These are phyloP conservation scores for Gonioctena quinquepunctata DNA, from an alignment of 1,140 invertebrate genomes.

Conservation along the genomic window DNA sequence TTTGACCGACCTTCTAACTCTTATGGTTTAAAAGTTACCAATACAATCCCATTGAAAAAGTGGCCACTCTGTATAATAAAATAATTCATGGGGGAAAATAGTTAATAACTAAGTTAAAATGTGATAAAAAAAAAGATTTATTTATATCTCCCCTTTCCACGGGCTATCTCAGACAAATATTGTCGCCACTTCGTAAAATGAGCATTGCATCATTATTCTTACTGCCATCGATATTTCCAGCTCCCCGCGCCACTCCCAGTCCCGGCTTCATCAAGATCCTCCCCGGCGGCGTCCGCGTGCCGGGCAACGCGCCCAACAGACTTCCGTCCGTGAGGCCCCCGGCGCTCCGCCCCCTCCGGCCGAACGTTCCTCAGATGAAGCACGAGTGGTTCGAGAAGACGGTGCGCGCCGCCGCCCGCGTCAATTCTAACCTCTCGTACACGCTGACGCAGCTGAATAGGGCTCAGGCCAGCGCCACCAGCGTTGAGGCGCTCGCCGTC, in stretches of 20 bases:
- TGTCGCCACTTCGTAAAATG: too few relatives aligned
- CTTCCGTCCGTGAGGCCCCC: background rate
- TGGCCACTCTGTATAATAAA: too few relatives aligned
- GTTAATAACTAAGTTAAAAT: too few relatives aligned
- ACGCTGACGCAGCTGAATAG: conserved; percentile 43
- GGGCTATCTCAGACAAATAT: too few relatives aligned
- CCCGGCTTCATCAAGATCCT: conserved; percentile 22
- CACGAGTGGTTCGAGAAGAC: conserved; percentile 53
- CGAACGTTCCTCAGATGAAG: conserved; percentile 33
- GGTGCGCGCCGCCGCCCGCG: conserved; percentile 39
- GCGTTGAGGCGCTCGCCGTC: conserved; percentile 43
- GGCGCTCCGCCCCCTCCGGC: background rate
- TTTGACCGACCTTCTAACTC: too few relatives aligned
- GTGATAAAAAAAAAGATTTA: too few relatives aligned
- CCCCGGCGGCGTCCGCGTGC: conserved; percentile 6
- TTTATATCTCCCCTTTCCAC: too few relatives aligned
- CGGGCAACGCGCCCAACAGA: background rate
- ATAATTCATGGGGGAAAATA: too few relatives aligned
- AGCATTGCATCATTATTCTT: too few relatives aligned
- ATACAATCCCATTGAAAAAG: too few relatives aligned
- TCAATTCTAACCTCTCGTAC: conserved; percentile 45
- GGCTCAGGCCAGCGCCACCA: conserved; percentile 37
- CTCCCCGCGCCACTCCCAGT: background rate
- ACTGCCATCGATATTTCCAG: too few relatives aligned
- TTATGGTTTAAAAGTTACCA: too few relatives aligned